Evolutionary conservation across 2,888 invertebrate species (phyloP), one percentile per base, ranked within the genome.

Genomic region (Candidula unifasciata): DNA sequence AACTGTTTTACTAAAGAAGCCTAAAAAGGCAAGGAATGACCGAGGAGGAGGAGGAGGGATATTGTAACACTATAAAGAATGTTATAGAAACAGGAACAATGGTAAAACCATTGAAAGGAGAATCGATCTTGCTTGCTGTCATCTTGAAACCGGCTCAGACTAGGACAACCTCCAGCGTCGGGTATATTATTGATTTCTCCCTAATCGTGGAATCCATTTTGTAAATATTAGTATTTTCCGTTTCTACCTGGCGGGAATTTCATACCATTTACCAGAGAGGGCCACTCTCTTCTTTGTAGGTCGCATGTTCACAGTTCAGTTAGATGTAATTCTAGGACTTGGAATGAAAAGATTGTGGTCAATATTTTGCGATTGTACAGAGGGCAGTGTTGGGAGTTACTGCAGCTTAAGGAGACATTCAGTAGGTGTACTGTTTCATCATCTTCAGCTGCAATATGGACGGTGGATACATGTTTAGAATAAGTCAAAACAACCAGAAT

Each of bases 141-240:
- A 68, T 35, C 27, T 37, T 18, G 16, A 35, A 37, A 35, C 37
- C 71, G 37, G 73, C 73, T 44, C 44, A 44, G 6, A 73, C 44
- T 44, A 44, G 16, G 13, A n/a, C n/a, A 37, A 73, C n/a, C 10
- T 37, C 27, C n/a, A 73, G 44, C n/a, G 27, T n/a, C n/a, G 44
- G 24, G 73, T 73, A 73, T 73, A 44, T 10, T 73, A 73, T 73
- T 52, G 73, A 73, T 73, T 73, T 13, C 73, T 10, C 2, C 18
- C 44, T 73, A 73, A 73, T 73, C 73, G 44, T 27, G 16, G 44
- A 44, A 73, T 52, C 73, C 24, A n/a, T 73, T 73, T 44, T 52
- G 44, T 73, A 44, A 73, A 52, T n/a, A 52, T 73, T 44, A 44
- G 52, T 73, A 52, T 73, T 73, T 73, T 73, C 44, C n/a, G 44